These are phyloP conservation scores for Ploceus nigricollis DNA, from an alignment of 2,113 vertebrate genomes.

Conservation along the genomic window DNA sequence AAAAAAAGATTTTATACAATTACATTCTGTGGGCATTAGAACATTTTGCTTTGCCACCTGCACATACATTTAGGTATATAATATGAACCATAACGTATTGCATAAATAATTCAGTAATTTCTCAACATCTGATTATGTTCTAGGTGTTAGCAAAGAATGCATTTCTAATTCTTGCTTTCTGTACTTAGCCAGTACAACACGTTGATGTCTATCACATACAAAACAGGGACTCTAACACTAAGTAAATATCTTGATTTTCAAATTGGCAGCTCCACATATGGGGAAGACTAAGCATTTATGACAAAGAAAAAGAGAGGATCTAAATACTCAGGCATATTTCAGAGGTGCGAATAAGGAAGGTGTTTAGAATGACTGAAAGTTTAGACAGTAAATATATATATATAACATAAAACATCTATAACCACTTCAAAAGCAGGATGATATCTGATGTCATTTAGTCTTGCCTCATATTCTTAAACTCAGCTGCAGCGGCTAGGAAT, in stretches of 20 bases:
- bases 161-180: background rate
- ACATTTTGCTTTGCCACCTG: background rate
- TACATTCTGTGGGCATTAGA: background rate
- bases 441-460: background rate
- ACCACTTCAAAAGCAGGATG: background rate
- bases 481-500: background rate
- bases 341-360: background rate
- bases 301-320: background rate
- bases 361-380: background rate
- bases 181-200: background rate
- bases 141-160: background rate
- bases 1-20: slow-evolving; percentile 1
- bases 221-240: background rate
- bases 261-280: background rate
- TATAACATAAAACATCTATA: background rate
- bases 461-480: background rate
- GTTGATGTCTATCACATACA: background rate
- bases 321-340: background rate
- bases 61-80: background rate
- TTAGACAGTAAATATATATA: background rate
- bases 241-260: background rate
- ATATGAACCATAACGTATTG: background rate
- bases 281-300: background rate
- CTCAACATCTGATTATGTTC: background rate
- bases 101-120: background rate